Conservation (phyloP, 2,888 invertebrate genomes). For the Andrena fulva region DNA sequence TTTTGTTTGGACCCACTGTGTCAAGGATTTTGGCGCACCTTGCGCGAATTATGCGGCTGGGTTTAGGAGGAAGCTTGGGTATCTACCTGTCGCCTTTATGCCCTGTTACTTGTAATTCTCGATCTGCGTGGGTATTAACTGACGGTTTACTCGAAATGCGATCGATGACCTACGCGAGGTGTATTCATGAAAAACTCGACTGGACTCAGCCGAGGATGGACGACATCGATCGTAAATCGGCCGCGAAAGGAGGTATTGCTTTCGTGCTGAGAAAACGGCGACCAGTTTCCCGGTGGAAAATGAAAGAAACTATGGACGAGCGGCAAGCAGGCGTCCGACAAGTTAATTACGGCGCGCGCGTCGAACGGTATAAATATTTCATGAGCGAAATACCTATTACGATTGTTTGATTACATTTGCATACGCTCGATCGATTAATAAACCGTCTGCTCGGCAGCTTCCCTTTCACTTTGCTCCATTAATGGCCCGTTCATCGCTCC, state of each 20-base stretch:
- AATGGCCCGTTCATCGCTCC: too few relatives aligned
- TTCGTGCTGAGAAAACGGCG: conserved; percentile 8
- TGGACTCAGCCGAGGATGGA: not conserved
- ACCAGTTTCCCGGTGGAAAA: conserved; percentile 27
- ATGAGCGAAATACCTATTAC: conserved; percentile 37
- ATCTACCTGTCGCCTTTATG: not conserved
- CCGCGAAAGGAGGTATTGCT: not conserved
- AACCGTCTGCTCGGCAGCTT: conserved; percentile 7
- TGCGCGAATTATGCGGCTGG: too few relatives aligned
- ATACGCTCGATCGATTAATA: conserved; percentile 46
- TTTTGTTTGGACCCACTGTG: too few relatives aligned
- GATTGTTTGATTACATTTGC: conserved; percentile 44
- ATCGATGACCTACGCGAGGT: not conserved
- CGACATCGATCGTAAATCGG: conserved; percentile 12
- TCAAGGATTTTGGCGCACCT: too few relatives aligned
- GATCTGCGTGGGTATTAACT: not conserved
- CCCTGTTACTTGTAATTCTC: too few relatives aligned
- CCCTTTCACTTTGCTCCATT: not conserved
- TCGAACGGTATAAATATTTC: conserved; percentile 49
- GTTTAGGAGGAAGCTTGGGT: too few relatives aligned
- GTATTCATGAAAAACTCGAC: not conserved
- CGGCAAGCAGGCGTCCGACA: conserved; percentile 28
- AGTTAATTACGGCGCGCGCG: conserved; percentile 48
- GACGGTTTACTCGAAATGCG: not conserved
- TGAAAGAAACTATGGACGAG: conserved; percentile 28